Evolutionary conservation across 1,140 invertebrate genomes (phyloP).

Genomic region (Calycopis cecrops): DNA sequence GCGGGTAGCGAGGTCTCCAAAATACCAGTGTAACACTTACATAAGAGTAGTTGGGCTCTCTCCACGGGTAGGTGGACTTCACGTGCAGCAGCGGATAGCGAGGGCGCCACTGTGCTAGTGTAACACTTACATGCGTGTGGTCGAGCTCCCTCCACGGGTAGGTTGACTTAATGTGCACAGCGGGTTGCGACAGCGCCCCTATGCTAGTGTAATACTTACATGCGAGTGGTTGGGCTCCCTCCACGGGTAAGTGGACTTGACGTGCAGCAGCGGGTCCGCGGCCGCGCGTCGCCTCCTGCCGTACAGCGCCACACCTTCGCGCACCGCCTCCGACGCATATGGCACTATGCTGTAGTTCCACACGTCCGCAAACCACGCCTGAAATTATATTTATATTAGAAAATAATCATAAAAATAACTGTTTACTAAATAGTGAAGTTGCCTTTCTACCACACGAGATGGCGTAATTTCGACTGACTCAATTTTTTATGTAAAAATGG

Average conservation of each 20-base stretch:
- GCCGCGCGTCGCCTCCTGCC: conserved; percentile 83
- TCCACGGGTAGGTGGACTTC: too few species aligned
- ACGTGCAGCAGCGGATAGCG: neutral
- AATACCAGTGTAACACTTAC: too few species aligned
- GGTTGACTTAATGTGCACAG: conserved; percentile 89
- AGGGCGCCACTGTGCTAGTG: neutral
- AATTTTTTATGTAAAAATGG: too few species aligned
- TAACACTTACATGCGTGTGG: conserved; percentile 60
- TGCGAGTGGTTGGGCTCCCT: conserved; percentile 75
- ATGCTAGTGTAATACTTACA: conserved; percentile 41
- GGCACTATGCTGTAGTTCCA: conserved; percentile 99
- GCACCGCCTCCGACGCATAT: conserved; percentile 94
- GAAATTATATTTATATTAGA: conserved; percentile 26
- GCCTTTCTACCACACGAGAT: too few species aligned
- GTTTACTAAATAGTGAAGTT: too few species aligned
- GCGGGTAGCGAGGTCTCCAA: too few species aligned
- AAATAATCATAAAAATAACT: too few species aligned
- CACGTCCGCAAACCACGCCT: conserved; percentile 97
- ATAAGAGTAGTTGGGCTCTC: too few species aligned
- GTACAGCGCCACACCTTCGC: conserved; percentile 92
- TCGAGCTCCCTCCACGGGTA: conserved; percentile 91
- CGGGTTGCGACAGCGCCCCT: conserved; percentile 91
- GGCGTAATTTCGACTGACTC: too few species aligned
- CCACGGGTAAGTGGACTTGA: conserved; percentile 95
- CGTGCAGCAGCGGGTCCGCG: conserved; percentile 93